Conservation (phyloP, 2,888 invertebrate species). For the Eupeodes luniger region DNA sequence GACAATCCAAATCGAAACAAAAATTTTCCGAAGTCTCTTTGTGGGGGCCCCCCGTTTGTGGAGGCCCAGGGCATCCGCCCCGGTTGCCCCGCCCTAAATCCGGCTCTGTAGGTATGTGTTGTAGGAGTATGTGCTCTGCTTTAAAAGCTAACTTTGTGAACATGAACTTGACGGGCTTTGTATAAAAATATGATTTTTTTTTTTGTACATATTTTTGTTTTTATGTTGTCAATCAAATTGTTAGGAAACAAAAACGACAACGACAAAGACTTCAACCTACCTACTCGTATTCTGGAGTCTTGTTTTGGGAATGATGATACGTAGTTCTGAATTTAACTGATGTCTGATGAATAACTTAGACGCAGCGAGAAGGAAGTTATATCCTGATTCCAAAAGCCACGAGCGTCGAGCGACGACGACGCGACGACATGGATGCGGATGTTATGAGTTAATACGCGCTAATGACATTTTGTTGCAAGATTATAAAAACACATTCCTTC, state of each 20-base stretch:
- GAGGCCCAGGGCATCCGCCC: too few species aligned
- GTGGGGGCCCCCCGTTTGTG: too few species aligned
- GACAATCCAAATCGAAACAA: too few species aligned
- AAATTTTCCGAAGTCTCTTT: too few species aligned
- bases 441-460: constrained; percentile 22
- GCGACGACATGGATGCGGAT: neutral
- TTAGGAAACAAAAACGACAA: neutral
- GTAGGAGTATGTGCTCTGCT: too few species aligned
- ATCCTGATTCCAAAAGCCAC: too few species aligned
- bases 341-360: constrained; percentile 30
- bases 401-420: too few species aligned
- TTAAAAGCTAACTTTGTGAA: neutral
- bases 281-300: neutral
- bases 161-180: constrained; percentile 18
- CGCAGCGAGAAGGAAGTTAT: constrained; percentile 1
- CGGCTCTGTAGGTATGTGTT: too few species aligned
- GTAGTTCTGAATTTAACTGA: too few species aligned
- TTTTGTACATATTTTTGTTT: neutral
- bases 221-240: constrained; percentile 38
- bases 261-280: neutral
- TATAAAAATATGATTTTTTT: constrained; percentile 18
- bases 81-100: too few species aligned
- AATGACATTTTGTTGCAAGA: constrained; percentile 31
- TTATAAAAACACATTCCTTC: neutral
- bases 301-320: neutral